These are phyloP conservation scores for Xanthorhoe spadicearia DNA, from an alignment of 2,888 invertebrate species.

Conservation along the genomic window DNA sequence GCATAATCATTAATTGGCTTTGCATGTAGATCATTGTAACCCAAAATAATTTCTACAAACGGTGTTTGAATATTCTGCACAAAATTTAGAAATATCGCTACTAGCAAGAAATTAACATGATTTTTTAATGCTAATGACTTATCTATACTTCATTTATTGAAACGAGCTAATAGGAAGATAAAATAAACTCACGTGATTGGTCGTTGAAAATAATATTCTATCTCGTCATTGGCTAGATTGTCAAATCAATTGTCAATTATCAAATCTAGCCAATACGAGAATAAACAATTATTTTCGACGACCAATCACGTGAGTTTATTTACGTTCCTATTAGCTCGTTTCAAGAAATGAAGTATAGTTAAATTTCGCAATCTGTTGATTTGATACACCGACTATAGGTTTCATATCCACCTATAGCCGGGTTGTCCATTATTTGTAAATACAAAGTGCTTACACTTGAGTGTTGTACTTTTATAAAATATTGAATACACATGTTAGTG, in stretches of 20 bases:
- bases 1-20: constrained; percentile 10
- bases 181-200: too few species aligned
- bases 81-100: constrained; percentile 20
- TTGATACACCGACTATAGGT: constrained; percentile 24
- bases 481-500: constrained; percentile 65
- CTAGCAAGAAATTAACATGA: neutral
- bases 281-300: too few species aligned
- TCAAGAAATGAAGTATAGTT: too few species aligned
- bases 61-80: constrained; percentile 14
- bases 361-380: constrained; percentile 13
- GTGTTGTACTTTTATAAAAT: constrained; percentile 65
- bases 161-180: too few species aligned
- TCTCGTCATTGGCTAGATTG: too few species aligned
- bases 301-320: too few species aligned
- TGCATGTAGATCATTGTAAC: constrained; percentile 19
- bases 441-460: constrained; percentile 56
- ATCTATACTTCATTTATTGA: too few species aligned
- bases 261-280: too few species aligned
- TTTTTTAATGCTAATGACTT: too few species aligned
- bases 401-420: constrained; percentile 32
- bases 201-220: too few species aligned
- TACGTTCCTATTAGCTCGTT: too few species aligned
- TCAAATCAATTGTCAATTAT: too few species aligned
- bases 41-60: constrained; percentile 1
- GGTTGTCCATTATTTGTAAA: constrained; percentile 65